A percentile compares a stretch with the other conserved stretches of the same genome.
These are phyloP conservation scores for Diplazon laetatorius DNA, from an alignment of 2,888 invertebrate genomes.

Conservation along the genomic window DNA sequence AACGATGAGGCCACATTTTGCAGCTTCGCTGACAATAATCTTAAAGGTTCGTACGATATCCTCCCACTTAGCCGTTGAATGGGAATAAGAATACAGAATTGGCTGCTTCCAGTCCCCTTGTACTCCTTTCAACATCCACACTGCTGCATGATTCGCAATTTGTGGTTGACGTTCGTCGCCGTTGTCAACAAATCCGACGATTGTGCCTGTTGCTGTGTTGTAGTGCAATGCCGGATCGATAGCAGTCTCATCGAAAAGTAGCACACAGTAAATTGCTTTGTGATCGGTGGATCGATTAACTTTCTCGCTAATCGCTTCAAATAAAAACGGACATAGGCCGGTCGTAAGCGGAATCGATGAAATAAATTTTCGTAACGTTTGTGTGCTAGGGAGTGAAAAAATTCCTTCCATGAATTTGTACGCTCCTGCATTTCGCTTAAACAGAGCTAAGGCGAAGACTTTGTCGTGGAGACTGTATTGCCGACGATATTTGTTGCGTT, in stretches of 20 bases:
- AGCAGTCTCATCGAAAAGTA: constrained; percentile 12
- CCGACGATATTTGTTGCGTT: neutral
- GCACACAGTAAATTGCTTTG: constrained; percentile 1
- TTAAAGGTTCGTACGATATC: constrained; percentile 23
- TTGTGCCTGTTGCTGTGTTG: neutral
- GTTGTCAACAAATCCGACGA: constrained; percentile 22
- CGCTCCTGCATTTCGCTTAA: constrained; percentile 9
- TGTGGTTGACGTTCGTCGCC: constrained; percentile 13
- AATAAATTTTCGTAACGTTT: constrained; percentile 22
- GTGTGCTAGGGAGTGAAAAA: constrained; percentile 3
- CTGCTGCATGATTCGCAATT: constrained; percentile 24
- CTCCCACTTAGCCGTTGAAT: constrained; percentile 15
- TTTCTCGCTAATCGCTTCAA: constrained; percentile 18
- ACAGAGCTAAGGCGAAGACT: neutral
- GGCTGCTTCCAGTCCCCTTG: constrained; percentile 27
- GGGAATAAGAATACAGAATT: constrained; percentile 13
- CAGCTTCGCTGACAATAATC: constrained; percentile 1
- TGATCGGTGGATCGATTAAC: neutral
- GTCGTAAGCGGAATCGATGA: constrained; percentile 2
- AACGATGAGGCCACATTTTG: neutral
- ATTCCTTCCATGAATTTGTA: constrained; percentile 8
- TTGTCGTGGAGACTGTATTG: neutral
- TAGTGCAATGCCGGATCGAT: constrained; percentile 5
- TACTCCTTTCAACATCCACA: constrained; percentile 35
- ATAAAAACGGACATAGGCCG: constrained; percentile 10